A percentile compares a stretch with the other conserved stretches of the same genome.
These are phyloP conservation scores for Axis porcinus DNA, from an alignment of 2,113 vertebrate genomes.

Conservation along the genomic window DNA sequence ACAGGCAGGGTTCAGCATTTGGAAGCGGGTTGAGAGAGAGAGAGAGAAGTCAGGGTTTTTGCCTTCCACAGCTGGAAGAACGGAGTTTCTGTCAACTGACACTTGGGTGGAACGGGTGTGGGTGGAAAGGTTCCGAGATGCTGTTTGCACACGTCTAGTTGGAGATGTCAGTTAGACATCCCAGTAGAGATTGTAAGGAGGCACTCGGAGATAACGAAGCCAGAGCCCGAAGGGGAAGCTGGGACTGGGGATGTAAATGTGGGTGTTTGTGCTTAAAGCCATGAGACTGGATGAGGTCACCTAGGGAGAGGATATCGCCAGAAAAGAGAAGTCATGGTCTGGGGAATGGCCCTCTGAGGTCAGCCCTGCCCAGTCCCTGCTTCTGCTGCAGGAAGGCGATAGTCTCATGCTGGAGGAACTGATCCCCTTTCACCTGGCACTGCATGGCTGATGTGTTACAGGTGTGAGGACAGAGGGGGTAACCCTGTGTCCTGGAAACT, in stretches of 20 bases:
- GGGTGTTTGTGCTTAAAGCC: conserved; percentile 5
- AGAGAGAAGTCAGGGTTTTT: not conserved
- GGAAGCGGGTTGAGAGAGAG: not conserved
- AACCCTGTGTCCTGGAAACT: not conserved
- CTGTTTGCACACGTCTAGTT: not conserved
- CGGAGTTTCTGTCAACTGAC: not conserved
- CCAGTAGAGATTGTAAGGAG: not conserved
- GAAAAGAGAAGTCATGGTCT: not conserved
- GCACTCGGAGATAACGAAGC: not conserved
- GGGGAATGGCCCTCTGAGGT: conserved; percentile 4
- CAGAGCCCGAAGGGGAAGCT: not conserved
- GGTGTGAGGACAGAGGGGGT: not conserved
- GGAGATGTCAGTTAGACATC: not conserved
- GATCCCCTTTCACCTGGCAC: not conserved
- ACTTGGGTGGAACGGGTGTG: not conserved
- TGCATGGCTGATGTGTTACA: not conserved
- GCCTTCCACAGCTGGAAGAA: not conserved
- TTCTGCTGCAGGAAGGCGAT: not conserved
- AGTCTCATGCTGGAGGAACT: not conserved
- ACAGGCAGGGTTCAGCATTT: not conserved
- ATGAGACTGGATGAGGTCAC: conserved; percentile 33
- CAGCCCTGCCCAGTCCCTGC: not conserved
- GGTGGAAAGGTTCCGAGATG: not conserved
- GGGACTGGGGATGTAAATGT: not conserved
- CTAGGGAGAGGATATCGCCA: not conserved